Percentiles rank a stretch among this genome's conserved stretches.
phyloP scores from a whole-genome alignment of 2,888 invertebrate species.

The Sesia bembeciformis region DNA sequence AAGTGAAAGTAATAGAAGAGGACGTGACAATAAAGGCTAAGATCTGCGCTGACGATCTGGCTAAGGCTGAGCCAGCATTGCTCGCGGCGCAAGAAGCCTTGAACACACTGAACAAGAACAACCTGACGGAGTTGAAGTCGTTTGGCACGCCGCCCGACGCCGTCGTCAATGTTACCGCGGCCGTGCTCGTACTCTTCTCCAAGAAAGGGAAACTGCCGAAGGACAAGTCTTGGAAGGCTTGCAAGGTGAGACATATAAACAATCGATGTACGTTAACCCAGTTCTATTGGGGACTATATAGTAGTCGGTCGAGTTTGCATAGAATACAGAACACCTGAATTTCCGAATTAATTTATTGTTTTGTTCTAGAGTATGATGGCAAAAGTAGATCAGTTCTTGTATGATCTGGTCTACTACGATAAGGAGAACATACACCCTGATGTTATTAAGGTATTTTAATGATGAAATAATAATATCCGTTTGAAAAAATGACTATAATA shows the following conservation, averaged over 20 bases:
- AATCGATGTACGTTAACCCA: background rate
- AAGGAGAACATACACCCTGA: conserved; percentile 95
- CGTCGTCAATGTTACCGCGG: conserved; percentile 89
- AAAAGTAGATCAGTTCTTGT: conserved; percentile 90
- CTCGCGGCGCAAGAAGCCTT: conserved; percentile 92
- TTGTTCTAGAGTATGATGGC: conserved; percentile 82
- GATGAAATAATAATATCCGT: no score
- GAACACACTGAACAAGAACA: conserved; percentile 93
- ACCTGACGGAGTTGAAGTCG: conserved; percentile 94
- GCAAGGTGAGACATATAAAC: conserved; percentile 71
- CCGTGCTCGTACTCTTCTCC: conserved; percentile 90
- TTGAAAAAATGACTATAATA: background rate
- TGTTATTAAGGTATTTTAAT: conserved; percentile 80
- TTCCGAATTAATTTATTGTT: background rate
- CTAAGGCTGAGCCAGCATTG: conserved; percentile 93
- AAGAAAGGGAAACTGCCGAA: conserved; percentile 90
- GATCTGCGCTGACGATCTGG: conserved; percentile 91
- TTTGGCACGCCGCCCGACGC: conserved; percentile 93
- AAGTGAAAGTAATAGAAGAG: conserved; percentile 91
- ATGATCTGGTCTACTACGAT: conserved; percentile 88
- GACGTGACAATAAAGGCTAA: conserved; percentile 89
- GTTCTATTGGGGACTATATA: background rate
- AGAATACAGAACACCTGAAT: background rate
- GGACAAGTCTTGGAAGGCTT: conserved; percentile 94
- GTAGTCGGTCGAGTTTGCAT: background rate